These are phyloP conservation scores for Saimiri boliviensis DNA, from an alignment of 2,113 vertebrate species.

Conservation along the genomic window DNA sequence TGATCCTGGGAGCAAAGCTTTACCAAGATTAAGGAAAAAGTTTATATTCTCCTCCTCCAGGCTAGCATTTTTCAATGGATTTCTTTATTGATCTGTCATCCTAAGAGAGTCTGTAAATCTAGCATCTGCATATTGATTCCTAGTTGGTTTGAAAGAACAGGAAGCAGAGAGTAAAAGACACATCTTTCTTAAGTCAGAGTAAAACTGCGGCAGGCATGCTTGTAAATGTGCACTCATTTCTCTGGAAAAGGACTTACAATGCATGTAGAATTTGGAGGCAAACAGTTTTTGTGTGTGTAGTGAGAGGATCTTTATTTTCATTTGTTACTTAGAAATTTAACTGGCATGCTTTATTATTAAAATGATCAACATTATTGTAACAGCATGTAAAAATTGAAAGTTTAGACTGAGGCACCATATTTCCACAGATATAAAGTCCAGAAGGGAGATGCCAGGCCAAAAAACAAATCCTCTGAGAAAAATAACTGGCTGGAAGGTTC, in stretches of 20 bases:
- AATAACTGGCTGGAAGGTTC: neutral
- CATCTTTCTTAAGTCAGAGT: conserved; percentile 53
- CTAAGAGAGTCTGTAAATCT: conserved; percentile 57
- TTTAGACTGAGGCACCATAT: neutral
- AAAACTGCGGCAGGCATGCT: neutral
- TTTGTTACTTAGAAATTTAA: conserved; percentile 27
- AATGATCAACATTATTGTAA: conserved; percentile 6
- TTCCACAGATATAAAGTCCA: conserved; percentile 15
- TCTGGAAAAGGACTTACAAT: neutral
- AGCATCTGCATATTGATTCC: conserved; percentile 70
- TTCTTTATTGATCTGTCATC: conserved; percentile 70
- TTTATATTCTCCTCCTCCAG: conserved; percentile 70
- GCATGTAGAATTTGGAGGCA: neutral
- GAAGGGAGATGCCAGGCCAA: neutral
- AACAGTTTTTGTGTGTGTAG: neutral
- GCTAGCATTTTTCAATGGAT: conserved; percentile 66
- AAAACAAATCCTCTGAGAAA: conserved; percentile 24
- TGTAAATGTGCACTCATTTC: conserved; percentile 2
- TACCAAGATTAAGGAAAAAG: conserved; percentile 70
- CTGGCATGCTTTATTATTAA: neutral
- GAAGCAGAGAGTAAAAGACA: conserved; percentile 41
- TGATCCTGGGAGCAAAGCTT: conserved; percentile 65
- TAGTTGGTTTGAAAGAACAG: conserved; percentile 36
- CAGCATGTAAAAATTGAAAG: neutral
- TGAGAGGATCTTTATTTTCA: conserved; percentile 30